These are phyloP conservation scores for Staurois parvus DNA, from an alignment of 2,797 vertebrate genomes.

Conservation along the genomic window DNA sequence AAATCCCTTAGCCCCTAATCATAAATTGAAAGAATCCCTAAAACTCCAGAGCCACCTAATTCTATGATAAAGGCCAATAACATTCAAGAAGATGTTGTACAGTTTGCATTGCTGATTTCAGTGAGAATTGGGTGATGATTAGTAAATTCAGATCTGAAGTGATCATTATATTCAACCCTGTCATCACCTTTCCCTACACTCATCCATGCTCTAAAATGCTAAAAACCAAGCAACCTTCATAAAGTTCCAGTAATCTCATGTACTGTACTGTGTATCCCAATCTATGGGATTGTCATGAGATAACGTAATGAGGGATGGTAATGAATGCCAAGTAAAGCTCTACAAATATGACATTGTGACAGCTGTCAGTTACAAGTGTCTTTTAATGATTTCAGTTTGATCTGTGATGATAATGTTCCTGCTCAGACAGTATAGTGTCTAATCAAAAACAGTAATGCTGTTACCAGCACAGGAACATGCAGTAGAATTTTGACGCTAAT, in stretches of 20 bases:
- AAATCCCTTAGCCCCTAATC: too few relatives aligned
- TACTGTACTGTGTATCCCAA: background rate
- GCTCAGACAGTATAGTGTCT: conserved; percentile 3
- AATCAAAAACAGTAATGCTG: conserved; percentile 5
- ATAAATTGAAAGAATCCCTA: background rate
- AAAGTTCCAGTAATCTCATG: conserved; percentile 4
- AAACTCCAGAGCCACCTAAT: background rate
- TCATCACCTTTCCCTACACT: background rate
- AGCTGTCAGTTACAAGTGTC: conserved; percentile 31
- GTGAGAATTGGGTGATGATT: background rate
- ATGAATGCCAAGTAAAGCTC: conserved; percentile 34
- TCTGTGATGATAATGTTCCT: conserved; percentile 12
- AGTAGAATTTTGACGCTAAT: background rate
- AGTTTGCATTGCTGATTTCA: background rate
- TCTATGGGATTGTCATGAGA: background rate
- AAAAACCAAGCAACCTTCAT: background rate
- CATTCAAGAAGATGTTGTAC: background rate
- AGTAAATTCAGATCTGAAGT: background rate
- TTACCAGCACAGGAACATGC: background rate
- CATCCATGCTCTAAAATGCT: background rate
- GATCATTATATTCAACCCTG: background rate
- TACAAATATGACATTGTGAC: conserved; percentile 46
- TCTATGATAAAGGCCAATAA: background rate
- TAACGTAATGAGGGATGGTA: conserved; percentile 34
- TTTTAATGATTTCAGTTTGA: conserved; percentile 56